Base-by-base conservation (phyloP, 2,113 vertebrate species). In the Crocuta crocuta region DNA sequence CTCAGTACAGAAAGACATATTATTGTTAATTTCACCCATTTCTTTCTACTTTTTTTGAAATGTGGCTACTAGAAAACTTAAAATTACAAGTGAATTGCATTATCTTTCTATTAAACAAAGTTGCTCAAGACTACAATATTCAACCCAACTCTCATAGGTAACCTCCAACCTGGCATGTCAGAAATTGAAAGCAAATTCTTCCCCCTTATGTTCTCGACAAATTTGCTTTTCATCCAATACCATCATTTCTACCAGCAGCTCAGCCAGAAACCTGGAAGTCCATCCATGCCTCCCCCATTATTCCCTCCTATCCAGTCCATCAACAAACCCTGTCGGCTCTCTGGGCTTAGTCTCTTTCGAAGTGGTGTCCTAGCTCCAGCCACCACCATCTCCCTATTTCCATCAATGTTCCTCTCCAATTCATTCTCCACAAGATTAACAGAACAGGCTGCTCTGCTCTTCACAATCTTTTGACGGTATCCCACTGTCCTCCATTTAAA, bases 81-180 rank as follows among this genome's bases (percentile, higher is more conserved):
- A 76, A 96, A 92, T 74, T 31, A 63, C 7, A 5, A 17, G 28
- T 33, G 68, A 95, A 13, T 83, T 23, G 21, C 10, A 50, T 39
- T 28, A 13, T 11, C 84, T 68, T 93, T 96, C 43, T 66, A 31
- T 21, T 33, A 10, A 39, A 50, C 6, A 85, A 28, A 39, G 13
- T 10, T 85, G 43, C 76, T 48, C 71, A 80, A 15, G 13, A 66
- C 33, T 45, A 45, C 81, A 31, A 61, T 28, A 91, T 21, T 89
- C 43, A 89, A 95, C 15, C 58, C 48, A 61, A 61, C 17, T 87
- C 74, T 94, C 88, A 95, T 50, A 74, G n/a, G 48, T 74, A 78
- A 83, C n/a, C 16, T 80, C 66, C 71, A 88, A 87, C 28, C 81
- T 63, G 80, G 24, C 17, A 78, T 17, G 17, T 71, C 63, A 91